A percentile compares a stretch with the other conserved stretches of the same genome.
Conservation (phyloP, 2,797 vertebrate genomes). For the Lagorchestes hirsutus region DNA sequence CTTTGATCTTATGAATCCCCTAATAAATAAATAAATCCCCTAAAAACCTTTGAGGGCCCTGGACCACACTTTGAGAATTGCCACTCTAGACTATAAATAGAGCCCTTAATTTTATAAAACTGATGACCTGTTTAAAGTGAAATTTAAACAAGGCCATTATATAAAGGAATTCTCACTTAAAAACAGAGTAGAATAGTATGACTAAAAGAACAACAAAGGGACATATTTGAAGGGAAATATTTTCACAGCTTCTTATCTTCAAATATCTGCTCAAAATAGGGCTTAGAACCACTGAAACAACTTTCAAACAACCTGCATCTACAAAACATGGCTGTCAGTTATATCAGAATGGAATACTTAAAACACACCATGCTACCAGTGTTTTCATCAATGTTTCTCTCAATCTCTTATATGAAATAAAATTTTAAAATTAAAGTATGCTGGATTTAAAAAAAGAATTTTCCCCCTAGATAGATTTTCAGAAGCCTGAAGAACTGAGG, state of each 20-base stretch:
- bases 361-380: background rate
- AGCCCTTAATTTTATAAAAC: background rate
- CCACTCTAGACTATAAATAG: background rate
- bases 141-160: background rate
- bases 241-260: conserved; percentile 2
- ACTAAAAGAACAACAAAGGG: background rate
- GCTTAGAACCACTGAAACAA: conserved; percentile 38
- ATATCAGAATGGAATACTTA: background rate
- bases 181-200: conserved; percentile 15
- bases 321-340: background rate
- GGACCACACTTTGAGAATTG: background rate
- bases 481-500: background rate
- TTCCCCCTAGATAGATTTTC: background rate
- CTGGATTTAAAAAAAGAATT: too few relatives aligned
- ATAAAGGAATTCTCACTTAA: conserved; percentile 51
- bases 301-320: conserved; percentile 15
- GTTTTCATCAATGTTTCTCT: background rate
- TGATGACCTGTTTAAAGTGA: background rate
- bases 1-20: background rate
- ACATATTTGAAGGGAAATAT: conserved; percentile 32
- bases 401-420: background rate
- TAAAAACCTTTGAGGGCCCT: background rate
- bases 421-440: background rate
- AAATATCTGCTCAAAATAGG: conserved; percentile 10
- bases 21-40: background rate